These are phyloP conservation scores for Amia ocellicauda DNA, from an alignment of 2,113 vertebrate species.

Conservation along the genomic window DNA sequence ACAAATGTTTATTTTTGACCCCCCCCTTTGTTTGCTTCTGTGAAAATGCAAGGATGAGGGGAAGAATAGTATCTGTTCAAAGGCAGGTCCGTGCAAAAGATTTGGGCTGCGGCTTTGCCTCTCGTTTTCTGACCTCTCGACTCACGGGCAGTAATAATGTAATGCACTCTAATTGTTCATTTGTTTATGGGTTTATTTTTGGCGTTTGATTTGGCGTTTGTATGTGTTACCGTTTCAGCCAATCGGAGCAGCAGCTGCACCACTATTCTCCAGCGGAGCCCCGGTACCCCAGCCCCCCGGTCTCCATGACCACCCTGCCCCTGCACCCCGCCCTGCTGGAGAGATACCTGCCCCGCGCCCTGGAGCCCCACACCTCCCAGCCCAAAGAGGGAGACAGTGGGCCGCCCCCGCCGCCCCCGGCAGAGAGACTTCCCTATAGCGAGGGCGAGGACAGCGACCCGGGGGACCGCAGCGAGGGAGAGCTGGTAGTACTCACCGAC, in stretches of 20 bases:
- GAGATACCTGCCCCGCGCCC: slow-evolving; percentile 74
- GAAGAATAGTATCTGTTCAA: too few species aligned
- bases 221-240: slow-evolving; percentile 54
- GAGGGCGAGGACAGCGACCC: slow-evolving; percentile 85
- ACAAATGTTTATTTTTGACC: too few species aligned
- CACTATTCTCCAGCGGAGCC: slow-evolving; percentile 68
- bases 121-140: too few species aligned
- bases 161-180: too few species aligned
- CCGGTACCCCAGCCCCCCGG: slow-evolving; percentile 67
- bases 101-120: too few species aligned
- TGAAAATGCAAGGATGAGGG: too few species aligned
- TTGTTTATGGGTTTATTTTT: too few species aligned
- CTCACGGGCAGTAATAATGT: too few species aligned
- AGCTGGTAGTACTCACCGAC: slow-evolving; percentile 90
- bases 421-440: slow-evolving; percentile 75
- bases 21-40: too few species aligned
- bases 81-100: too few species aligned
- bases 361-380: slow-evolving; percentile 64
- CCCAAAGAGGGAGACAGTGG: slow-evolving; percentile 51
- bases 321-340: slow-evolving; percentile 77
- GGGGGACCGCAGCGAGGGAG: slow-evolving; percentile 85
- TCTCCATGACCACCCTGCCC: slow-evolving; percentile 64
- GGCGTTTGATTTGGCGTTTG: too few species aligned
- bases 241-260: slow-evolving; percentile 74
- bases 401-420: slow-evolving; percentile 41